Conservation (phyloP, 53 echinoderm and acorn worm genomes). For the Henricia sp. region DNA sequence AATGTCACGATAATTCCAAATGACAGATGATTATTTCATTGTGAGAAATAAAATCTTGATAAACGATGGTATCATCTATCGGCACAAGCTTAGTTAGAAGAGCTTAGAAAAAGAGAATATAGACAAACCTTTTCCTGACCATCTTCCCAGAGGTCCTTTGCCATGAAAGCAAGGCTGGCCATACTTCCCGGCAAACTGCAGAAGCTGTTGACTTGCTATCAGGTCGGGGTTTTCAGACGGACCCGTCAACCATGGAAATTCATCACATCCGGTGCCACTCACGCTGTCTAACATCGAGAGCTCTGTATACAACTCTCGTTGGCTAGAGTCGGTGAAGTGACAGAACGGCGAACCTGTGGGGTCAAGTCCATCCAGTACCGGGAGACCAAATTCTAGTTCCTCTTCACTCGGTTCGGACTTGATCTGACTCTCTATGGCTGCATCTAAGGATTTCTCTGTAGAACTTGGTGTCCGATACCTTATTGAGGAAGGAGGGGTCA, state of each 20-base stretch:
- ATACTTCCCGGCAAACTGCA: slow-evolving; percentile 13
- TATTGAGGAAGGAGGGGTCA: slow-evolving; percentile 1
- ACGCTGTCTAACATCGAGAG: neutral
- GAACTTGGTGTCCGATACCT: neutral
- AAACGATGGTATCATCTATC: too few relatives aligned
- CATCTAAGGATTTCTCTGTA: slow-evolving; percentile 27
- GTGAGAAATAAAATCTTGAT: too few relatives aligned
- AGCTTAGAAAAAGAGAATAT: too few relatives aligned
- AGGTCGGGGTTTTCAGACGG: slow-evolving; percentile 12
- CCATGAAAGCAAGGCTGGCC: slow-evolving; percentile 13
- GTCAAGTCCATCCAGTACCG: slow-evolving; percentile 22
- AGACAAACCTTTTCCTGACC: slow-evolving; percentile 19
- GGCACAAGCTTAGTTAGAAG: too few relatives aligned
- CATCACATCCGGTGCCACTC: neutral
- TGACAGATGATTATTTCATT: too few relatives aligned
- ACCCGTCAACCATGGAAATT: slow-evolving; percentile 1
- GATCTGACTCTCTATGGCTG: slow-evolving; percentile 41
- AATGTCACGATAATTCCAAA: too few relatives aligned
- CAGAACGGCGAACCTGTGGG: neutral
- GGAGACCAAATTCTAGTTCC: slow-evolving; percentile 29
- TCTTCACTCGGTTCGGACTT: slow-evolving; percentile 20
- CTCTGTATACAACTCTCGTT: slow-evolving; percentile 36
- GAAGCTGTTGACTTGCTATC: slow-evolving; percentile 31
- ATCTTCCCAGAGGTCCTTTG: neutral
- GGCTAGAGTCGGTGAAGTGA: slow-evolving; percentile 24